Base-by-base conservation (phyloP, 1,140 invertebrate genomes). In the Physella acuta region DNA sequence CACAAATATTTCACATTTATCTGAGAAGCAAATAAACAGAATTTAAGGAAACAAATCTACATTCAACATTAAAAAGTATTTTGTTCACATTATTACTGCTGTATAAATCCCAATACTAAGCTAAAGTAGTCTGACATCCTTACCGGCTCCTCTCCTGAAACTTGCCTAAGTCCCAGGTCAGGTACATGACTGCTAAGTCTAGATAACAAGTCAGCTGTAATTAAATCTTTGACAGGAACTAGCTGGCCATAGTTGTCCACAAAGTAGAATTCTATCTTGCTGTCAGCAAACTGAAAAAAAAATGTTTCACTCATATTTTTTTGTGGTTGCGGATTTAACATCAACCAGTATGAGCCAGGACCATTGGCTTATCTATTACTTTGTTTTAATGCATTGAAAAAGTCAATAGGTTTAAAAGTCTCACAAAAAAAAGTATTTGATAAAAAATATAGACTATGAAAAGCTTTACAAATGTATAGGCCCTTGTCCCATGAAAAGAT, bases 241-340 rank as follows among this genome's bases (percentile, higher is more conserved):
- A 49, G 8, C 2, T 52, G 26, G 30, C 62, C 62, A 0, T 1
- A 1, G 2, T 3, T 11, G 14, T 52, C n/a, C 62, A 51, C 62
- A 24, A 64, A 64, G 62, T 64, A 52, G 24, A 64, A 64, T 24
- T 64, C 62, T 17, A 64, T 64, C 30, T 24, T 30, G 31, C 49
- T 52, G 62, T 24, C 62, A n/a, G 62, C 62, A 20, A 64, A 52
- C 62, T 64, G 62, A 14, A 64, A 11, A 63, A 4, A 16, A 28
- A 37, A 49, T n/a, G n/a, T n/a, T n/a, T n/a, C n/a, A n/a, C n/a
- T n/a, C n/a, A n/a, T n/a, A n/a, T n/a, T n/a, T n/a, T n/a, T n/a
- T n/a, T n/a, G n/a, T n/a, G n/a, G n/a, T n/a, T n/a, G n/a, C n/a
- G n/a, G n/a, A n/a, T n/a, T n/a, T n/a, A n/a, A n/a, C n/a, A n/a